Base-by-base conservation (phyloP, 1,140 invertebrate species). In the Drosophila kikkawai region DNA sequence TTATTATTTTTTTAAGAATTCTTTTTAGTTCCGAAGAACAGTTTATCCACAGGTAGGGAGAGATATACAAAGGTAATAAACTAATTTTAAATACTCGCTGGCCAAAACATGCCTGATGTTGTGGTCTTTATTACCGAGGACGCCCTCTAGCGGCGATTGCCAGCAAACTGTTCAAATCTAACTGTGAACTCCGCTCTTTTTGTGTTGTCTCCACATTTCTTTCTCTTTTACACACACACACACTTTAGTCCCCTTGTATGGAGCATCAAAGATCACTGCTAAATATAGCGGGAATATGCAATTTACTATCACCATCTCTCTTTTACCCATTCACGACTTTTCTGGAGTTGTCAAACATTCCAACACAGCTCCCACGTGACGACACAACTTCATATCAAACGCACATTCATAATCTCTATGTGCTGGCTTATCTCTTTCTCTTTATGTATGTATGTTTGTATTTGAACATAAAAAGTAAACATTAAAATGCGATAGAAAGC, bases 331-430 rank as follows among this genome's bases (percentile, higher is more conserved):
- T 61, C 4, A 48, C 17, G 61, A 56, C 32, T 47, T 74, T 39
- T 63, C 22, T 59, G 19, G 37, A 60, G 67, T 70, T 71, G 65
- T 41, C 22, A 63, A 22, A 34, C 17, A 56, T 57, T 50, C 32
- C 50, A 39, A 37, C 39, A 39, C 48, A 71, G 55, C 55, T 77
- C 48, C 84, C 84, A 90, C 78, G 84, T 84, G 85, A 88, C 67
- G 81, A 84, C 55, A 87, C 65, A 48, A 80, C 61, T 60, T 22
- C 65, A 71, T 84, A 82, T 74, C 76, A 70, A n/a, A 60, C 12
- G 22, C 32, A 41, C 13, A 45, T 17, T n/a, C 45, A 53, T 59
- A 47, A 59, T 42, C 42, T 26, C 8, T 58, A 51, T n/a, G 29
- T 39, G 15, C 26, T 39, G 55, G 53, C 79, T 85, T 85, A 85